Conservation (phyloP, 1,140 invertebrate species). For the Drosophila tani region DNA sequence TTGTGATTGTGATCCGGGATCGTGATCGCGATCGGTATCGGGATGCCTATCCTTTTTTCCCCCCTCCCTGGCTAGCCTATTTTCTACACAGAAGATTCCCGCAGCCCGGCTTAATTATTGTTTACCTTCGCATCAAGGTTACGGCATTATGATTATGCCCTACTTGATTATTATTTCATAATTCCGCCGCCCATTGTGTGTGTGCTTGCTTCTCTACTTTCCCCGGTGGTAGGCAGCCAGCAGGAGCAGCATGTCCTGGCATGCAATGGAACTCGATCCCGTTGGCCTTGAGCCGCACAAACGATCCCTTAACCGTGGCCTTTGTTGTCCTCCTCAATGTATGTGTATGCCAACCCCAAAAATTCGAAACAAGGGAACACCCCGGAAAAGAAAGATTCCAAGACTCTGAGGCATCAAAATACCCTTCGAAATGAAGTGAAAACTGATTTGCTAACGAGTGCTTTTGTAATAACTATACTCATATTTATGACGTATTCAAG, state of each 20-base stretch:
- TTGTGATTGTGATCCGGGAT: conserved; percentile 36
- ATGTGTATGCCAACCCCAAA: conserved; percentile 60
- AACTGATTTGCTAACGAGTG: conserved; percentile 38
- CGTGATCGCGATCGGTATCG: conserved; percentile 4
- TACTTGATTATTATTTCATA: conserved; percentile 81
- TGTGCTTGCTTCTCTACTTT: conserved; percentile 55
- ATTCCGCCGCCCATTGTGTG: conserved; percentile 43
- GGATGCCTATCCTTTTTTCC: conserved; percentile 5
- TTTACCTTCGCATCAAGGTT: conserved; percentile 76
- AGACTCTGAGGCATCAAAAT: conserved; percentile 21
- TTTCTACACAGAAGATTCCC: conserved; percentile 8
- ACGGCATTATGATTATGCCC: conserved; percentile 70
- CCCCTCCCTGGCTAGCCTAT: conserved; percentile 8
- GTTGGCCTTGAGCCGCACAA: conserved; percentile 64
- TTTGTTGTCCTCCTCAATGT: conserved; percentile 30
- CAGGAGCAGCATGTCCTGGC: conserved; percentile 50
- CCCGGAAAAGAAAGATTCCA: conserved; percentile 23
- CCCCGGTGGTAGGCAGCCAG: conserved; percentile 8
- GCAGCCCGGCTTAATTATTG: conserved; percentile 68
- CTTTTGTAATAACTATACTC: conserved; percentile 16
- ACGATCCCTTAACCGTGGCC: conserved; percentile 54
- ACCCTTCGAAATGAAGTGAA: conserved; percentile 31
- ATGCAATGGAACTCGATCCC: conserved; percentile 51
- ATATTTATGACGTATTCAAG: conserved; percentile 2
- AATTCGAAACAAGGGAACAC: conserved; percentile 39